A percentile compares a stretch with the other conserved stretches of the same genome.
These are phyloP conservation scores for Zaprionus gabonicus DNA, from an alignment of 1,140 invertebrate genomes.

Conservation along the genomic window DNA sequence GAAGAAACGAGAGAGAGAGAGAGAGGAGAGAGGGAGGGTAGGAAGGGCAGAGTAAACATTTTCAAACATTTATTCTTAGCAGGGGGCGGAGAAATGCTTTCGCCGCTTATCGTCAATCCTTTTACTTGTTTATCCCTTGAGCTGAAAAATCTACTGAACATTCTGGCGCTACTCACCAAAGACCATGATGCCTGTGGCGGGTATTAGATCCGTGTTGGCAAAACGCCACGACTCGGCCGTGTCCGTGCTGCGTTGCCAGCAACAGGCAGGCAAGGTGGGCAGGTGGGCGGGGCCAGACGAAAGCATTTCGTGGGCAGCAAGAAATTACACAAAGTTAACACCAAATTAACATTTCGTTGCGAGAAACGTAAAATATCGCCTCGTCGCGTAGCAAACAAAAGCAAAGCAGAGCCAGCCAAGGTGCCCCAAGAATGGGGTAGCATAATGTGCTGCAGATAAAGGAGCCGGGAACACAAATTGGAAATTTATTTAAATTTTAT, in stretches of 20 bases:
- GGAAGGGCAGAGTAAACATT: not conserved
- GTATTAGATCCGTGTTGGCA: slow-evolving; percentile 90
- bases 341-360: slow-evolving; percentile 76
- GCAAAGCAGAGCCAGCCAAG: slow-evolving; percentile 12
- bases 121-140: slow-evolving; percentile 22
- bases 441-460: slow-evolving; percentile 54
- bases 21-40: slow-evolving; percentile 11
- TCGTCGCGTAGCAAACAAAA: slow-evolving; percentile 42
- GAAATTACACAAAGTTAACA: slow-evolving; percentile 72
- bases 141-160: slow-evolving; percentile 17
- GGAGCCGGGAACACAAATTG: slow-evolving; percentile 59
- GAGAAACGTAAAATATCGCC: slow-evolving; percentile 58
- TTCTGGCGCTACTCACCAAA: slow-evolving; percentile 87
- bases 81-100: slow-evolving; percentile 23
- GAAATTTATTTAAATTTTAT: slow-evolving; percentile 82
- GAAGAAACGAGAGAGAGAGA: slow-evolving; percentile 13
- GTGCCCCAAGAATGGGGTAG: not conserved
- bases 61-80: slow-evolving; percentile 20
- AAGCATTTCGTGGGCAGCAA: not conserved
- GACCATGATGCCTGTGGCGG: slow-evolving; percentile 94
- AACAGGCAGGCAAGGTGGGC: slow-evolving; percentile 31
- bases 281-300: not conserved
- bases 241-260: slow-evolving; percentile 85
- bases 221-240: slow-evolving; percentile 91
- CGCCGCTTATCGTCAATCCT: slow-evolving; percentile 31